phyloP scores from a whole-genome alignment of 2,888 invertebrate species.

The Sinotaia quadrata region DNA sequence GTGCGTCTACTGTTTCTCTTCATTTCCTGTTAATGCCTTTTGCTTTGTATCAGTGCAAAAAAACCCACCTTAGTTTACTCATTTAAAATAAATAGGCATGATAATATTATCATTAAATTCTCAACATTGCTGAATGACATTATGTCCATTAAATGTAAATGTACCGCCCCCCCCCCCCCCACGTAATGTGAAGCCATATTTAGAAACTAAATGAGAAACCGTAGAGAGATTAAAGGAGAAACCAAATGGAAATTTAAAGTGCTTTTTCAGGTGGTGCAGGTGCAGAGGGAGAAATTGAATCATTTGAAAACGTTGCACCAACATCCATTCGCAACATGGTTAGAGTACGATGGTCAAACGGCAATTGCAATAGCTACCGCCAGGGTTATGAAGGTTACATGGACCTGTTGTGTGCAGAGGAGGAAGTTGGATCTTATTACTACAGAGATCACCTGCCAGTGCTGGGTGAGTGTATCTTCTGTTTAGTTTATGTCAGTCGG shows the following conservation, averaged over 20 bases:
- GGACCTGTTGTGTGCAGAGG: slow-evolving; percentile 30
- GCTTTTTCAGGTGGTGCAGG: slow-evolving; percentile 4
- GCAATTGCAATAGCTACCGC: slow-evolving; percentile 25
- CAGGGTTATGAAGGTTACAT: slow-evolving; percentile 27
- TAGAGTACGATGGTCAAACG: slow-evolving; percentile 28
- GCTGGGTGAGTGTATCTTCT: slow-evolving; percentile 27
- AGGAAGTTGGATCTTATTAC: slow-evolving; percentile 27
- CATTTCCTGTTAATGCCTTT: background rate
- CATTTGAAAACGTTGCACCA: slow-evolving; percentile 22
- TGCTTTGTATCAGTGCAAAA: background rate
- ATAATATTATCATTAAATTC: too few species aligned
- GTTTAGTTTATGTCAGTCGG: too few species aligned
- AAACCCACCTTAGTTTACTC: too few species aligned
- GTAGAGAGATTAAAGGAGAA: too few species aligned
- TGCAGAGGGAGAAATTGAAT: background rate
- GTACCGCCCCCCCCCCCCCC: too few species aligned
- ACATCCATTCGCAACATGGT: slow-evolving; percentile 26
- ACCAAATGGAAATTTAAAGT: too few species aligned
- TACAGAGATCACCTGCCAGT: slow-evolving; percentile 35
- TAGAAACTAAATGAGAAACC: too few species aligned
- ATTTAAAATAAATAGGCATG: too few species aligned
- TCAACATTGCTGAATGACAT: too few species aligned
- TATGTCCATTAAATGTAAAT: too few species aligned
- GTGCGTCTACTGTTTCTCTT: background rate
- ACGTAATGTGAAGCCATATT: too few species aligned